Percentiles rank a stretch among this genome's conserved stretches.
Conservation (phyloP, 2,888 invertebrate species). For the Phasia obesa region DNA sequence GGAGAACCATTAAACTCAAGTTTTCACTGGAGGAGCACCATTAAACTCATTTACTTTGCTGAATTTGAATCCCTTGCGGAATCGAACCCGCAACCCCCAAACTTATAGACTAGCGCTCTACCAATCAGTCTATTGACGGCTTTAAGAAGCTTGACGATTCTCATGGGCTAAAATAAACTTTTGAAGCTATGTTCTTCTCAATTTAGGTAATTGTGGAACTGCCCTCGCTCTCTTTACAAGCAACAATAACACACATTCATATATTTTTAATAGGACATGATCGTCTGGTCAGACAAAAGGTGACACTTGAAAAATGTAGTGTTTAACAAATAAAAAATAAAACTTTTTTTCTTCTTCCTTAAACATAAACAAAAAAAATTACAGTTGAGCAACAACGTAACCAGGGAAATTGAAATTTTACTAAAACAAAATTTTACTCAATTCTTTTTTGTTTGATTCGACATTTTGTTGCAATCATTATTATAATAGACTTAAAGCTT, state of each 20-base stretch:
- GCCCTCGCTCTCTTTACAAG: constrained; percentile 8
- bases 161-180: too few species aligned
- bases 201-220: neutral
- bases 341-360: neutral
- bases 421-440: neutral
- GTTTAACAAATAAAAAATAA: constrained; percentile 61
- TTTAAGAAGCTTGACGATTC: too few species aligned
- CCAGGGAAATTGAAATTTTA: constrained; percentile 39
- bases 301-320: constrained; percentile 69
- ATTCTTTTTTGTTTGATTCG: neutral
- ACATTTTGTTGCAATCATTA: constrained; percentile 39
- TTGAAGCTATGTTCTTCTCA: too few species aligned
- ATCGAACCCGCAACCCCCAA: too few species aligned
- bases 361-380: constrained; percentile 38
- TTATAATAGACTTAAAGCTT: constrained; percentile 45
- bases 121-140: too few species aligned
- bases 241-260: constrained; percentile 18
- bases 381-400: constrained; percentile 53
- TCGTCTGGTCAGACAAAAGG: constrained; percentile 62
- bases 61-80: too few species aligned
- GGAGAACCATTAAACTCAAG: too few species aligned
- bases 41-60: too few species aligned
- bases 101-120: too few species aligned
- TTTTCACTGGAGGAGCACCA: too few species aligned
- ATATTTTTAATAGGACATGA: constrained; percentile 29